phyloP scores from a whole-genome alignment of 2,888 invertebrate species.

The Diarsia rubi region DNA sequence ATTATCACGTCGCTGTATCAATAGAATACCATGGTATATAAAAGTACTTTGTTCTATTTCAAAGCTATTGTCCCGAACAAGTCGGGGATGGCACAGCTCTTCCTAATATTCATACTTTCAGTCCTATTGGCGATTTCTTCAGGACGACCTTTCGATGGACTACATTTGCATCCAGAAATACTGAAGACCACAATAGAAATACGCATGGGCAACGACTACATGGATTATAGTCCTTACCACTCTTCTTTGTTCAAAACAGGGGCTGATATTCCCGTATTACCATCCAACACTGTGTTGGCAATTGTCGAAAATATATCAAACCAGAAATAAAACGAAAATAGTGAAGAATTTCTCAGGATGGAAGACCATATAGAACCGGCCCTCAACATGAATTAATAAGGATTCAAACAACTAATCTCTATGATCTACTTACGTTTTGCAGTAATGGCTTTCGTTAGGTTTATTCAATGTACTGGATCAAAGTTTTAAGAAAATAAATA shows the following conservation, averaged over 20 bases:
- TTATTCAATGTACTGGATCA: neutral
- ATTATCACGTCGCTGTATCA: conserved; percentile 57
- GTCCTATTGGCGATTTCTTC: conserved; percentile 66
- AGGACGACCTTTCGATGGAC: conserved; percentile 71
- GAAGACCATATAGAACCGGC: neutral
- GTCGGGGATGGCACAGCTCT: conserved; percentile 76
- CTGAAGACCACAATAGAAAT: conserved; percentile 76
- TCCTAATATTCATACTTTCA: conserved; percentile 69
- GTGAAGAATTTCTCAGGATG: neutral
- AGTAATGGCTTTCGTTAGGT: neutral
- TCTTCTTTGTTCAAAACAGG: conserved; percentile 56
- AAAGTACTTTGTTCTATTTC: conserved; percentile 58
- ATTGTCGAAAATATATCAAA: neutral
- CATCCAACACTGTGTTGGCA: conserved; percentile 28
- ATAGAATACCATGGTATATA: conserved; percentile 56
- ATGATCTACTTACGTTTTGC: neutral
- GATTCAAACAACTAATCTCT: neutral
- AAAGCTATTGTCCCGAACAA: conserved; percentile 49
- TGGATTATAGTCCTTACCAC: conserved; percentile 79
- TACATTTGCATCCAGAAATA: conserved; percentile 79
- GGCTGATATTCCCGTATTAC: conserved; percentile 49
- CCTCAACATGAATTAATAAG: neutral
- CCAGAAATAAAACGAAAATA: neutral
- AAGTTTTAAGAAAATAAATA: conserved; percentile 26
- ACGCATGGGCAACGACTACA: conserved; percentile 78